These are phyloP conservation scores for Alectoris magna DNA, from an alignment of 2,797 vertebrate genomes.

Conservation along the genomic window DNA sequence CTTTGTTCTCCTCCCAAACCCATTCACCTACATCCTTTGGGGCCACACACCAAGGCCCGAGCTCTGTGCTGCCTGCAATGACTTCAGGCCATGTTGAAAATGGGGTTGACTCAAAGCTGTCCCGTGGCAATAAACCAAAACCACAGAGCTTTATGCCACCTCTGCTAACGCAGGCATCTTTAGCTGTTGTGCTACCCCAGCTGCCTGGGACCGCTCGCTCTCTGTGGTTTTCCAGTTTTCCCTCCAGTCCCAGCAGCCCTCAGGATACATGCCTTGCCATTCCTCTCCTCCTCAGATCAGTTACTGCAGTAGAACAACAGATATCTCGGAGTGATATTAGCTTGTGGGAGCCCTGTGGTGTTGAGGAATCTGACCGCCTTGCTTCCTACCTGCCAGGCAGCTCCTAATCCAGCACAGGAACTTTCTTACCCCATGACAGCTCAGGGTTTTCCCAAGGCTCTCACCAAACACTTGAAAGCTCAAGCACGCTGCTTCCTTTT, in stretches of 20 bases:
- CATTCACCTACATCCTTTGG: neutral
- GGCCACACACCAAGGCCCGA: neutral
- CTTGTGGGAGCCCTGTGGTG: neutral
- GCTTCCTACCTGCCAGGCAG: neutral
- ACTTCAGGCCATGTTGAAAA: neutral
- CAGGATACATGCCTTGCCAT: neutral
- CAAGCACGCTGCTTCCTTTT: neutral
- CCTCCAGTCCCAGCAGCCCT: neutral
- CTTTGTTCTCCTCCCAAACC: neutral
- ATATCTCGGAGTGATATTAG: neutral
- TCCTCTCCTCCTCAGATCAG: neutral
- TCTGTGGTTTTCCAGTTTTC: neutral
- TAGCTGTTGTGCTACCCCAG: neutral
- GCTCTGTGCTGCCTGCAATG: neutral
- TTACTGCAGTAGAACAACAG: fast-evolving
- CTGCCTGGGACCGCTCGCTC: neutral
- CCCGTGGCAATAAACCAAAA: neutral
- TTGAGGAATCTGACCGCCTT: neutral
- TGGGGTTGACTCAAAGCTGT: neutral
- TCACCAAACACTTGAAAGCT: neutral
- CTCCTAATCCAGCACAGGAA: neutral
- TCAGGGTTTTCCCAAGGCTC: neutral
- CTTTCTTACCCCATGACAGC: fast-evolving
- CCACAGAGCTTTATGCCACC: neutral
- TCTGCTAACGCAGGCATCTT: neutral